Conservation (phyloP, 2,797 vertebrate genomes). For the Rhinoraja longicauda region DNA sequence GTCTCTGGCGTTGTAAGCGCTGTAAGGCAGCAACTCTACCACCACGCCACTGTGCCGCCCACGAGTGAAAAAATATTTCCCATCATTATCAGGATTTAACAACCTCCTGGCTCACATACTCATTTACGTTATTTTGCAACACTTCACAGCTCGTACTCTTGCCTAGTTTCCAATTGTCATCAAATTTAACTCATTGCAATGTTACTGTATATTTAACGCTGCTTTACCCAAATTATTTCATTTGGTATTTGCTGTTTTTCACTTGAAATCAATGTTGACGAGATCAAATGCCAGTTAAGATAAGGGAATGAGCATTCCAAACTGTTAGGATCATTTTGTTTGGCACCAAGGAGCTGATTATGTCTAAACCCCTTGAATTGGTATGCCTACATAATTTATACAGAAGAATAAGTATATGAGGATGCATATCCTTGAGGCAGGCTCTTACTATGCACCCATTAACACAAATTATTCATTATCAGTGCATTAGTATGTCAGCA, state of each 20-base stretch:
- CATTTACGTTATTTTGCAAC: too few species aligned
- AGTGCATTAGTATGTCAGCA: constrained; percentile 27
- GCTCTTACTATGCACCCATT: constrained; percentile 1
- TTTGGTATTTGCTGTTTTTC: background rate
- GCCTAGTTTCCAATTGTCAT: too few species aligned
- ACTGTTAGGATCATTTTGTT: background rate
- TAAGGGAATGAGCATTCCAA: background rate
- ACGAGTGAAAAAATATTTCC: too few species aligned
- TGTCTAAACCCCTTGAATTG: background rate
- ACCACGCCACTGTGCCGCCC: too few species aligned
- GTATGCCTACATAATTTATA: background rate
- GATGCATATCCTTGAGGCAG: constrained; percentile 17
- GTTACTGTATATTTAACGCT: background rate
- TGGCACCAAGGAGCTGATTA: background rate
- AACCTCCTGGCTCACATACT: too few species aligned
- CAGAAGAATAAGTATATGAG: background rate
- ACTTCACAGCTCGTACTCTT: too few species aligned
- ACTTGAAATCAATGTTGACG: background rate
- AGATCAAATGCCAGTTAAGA: background rate
- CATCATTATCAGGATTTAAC: too few species aligned
- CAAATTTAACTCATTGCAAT: too few species aligned
- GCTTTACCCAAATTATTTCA: background rate
- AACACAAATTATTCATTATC: constrained; percentile 33
- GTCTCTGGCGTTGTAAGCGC: too few species aligned
- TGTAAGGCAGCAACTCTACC: too few species aligned